These are phyloP conservation scores for Brachyopa scutellaris DNA, from an alignment of 2,888 invertebrate genomes.

Conservation along the genomic window DNA sequence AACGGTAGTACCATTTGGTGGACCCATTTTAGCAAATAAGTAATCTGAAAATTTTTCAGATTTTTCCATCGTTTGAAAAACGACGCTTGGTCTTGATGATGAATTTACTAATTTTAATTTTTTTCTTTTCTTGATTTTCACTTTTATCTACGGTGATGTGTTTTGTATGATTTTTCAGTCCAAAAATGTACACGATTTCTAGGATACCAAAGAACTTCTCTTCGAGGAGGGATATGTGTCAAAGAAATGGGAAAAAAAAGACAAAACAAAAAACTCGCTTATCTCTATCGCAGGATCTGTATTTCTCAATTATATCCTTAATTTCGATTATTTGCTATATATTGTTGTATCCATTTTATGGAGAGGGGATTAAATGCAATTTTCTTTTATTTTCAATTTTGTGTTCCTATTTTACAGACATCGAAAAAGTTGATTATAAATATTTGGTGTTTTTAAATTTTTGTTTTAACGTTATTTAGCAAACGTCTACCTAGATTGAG, in stretches of 20 bases:
- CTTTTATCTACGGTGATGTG: conserved; percentile 45
- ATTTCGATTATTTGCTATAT: conserved; percentile 33
- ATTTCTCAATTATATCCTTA: conserved; percentile 36
- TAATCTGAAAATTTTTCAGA: conserved; percentile 89
- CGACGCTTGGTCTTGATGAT: conserved; percentile 50
- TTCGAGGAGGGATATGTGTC: conserved; percentile 14
- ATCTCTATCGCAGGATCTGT: conserved; percentile 23
- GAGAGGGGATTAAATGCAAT: conserved; percentile 49
- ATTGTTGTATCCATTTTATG: conserved; percentile 51
- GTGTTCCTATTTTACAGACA: conserved; percentile 33
- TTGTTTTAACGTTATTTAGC: conserved; percentile 28
- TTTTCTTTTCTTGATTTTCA: conserved; percentile 22
- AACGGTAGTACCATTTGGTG: conserved; percentile 83
- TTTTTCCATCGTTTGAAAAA: conserved; percentile 83
- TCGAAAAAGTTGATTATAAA: conserved; percentile 24
- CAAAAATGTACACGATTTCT: no score
- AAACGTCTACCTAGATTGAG: conserved; percentile 57
- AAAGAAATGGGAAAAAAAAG: background rate
- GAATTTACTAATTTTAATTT: conserved; percentile 13
- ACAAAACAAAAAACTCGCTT: background rate
- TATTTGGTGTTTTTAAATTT: no score
- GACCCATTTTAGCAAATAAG: conserved; percentile 91
- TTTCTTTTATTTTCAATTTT: conserved; percentile 1
- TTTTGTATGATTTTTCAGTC: background rate
- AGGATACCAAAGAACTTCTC: background rate